Evolutionary conservation across 1,140 invertebrate species (phyloP), one percentile per base, ranked within the genome.

Genomic region (Drosophila orena): DNA sequence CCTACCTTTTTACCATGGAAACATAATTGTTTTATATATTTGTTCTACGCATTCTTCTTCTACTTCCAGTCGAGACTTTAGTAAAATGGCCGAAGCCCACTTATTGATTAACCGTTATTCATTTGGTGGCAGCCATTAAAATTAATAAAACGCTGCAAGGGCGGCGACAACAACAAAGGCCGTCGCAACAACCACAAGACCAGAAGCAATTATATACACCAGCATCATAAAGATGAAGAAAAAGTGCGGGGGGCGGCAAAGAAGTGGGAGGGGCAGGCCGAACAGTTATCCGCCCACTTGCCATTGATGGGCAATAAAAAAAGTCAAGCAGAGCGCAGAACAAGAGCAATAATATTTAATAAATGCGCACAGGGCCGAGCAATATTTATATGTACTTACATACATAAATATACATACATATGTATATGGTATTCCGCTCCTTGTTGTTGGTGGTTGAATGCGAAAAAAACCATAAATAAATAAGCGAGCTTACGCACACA

Each of bases 311-410:
- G 76, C 79, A 71, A 83, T 83, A 89, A 83, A 83, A 85, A 89
- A 83, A 83, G 59, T 56, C 71, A 84, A 89, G 79, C 74, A 89
- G 64, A 81, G 68, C 60, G 77, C 65, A 88, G 77, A 88, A 88
- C 76, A 83, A 88, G 79, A 89, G 76, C 84, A 88, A 88, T 88
- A 88, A 89, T 89, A 88, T 88, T 88, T 88, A 88, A 88, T 88
- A 88, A 89, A 88, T 88, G 79, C 79, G 62, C 61, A 80, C 54
- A 64, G 44, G 30, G 42, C 56, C 42, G 50, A 24, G 74, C 17
- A 42, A 64, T 43, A 66, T 66, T 40, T 66, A 49, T 61, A 35
- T 43, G 59, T 30, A 6, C 22, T n/a, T 34, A 20, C 37, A 34
- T 30, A 6, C 22, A 11, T 34, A 20, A 30, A 34, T 49, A 15